A percentile compares a stretch with the other conserved stretches of the same genome.
These are phyloP conservation scores for Montipora foliosa DNA, from an alignment of 64 coral and sea anemone species.

Conservation along the genomic window DNA sequence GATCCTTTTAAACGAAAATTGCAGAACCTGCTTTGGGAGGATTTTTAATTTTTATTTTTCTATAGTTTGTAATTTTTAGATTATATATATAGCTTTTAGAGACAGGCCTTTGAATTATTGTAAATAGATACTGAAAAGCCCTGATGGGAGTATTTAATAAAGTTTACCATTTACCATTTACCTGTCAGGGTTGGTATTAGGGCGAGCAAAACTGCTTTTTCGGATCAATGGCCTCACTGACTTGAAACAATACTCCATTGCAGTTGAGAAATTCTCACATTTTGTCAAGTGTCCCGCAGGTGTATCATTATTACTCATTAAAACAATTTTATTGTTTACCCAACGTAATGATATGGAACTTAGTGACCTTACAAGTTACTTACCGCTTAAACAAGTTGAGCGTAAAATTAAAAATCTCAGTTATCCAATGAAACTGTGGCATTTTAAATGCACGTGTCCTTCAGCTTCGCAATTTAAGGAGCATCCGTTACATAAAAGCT, in stretches of 20 bases:
- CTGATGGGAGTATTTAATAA: too few species aligned
- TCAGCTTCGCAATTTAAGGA: neutral
- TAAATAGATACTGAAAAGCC: too few species aligned
- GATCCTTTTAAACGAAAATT: too few species aligned
- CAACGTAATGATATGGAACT: neutral
- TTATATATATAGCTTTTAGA: too few species aligned
- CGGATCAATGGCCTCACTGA: neutral
- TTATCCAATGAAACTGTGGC: neutral
- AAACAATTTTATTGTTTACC: neutral
- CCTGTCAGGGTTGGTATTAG: neutral
- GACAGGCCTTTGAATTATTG: too few species aligned
- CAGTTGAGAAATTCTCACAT: neutral
- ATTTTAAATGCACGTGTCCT: neutral
- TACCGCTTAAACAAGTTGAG: neutral
- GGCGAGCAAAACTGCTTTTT: neutral
- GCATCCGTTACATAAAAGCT: neutral
- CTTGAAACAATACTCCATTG: neutral
- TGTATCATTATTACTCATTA: neutral
- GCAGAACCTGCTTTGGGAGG: too few species aligned
- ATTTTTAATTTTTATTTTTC: too few species aligned
- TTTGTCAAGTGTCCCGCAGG: neutral
- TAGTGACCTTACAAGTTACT: neutral
- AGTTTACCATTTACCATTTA: too few species aligned
- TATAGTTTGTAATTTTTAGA: too few species aligned
- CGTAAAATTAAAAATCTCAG: neutral